Evolutionary conservation across 2,888 invertebrate genomes (phyloP), one percentile per base, ranked within the genome.

Genomic region (Melanostoma mellinum): DNA sequence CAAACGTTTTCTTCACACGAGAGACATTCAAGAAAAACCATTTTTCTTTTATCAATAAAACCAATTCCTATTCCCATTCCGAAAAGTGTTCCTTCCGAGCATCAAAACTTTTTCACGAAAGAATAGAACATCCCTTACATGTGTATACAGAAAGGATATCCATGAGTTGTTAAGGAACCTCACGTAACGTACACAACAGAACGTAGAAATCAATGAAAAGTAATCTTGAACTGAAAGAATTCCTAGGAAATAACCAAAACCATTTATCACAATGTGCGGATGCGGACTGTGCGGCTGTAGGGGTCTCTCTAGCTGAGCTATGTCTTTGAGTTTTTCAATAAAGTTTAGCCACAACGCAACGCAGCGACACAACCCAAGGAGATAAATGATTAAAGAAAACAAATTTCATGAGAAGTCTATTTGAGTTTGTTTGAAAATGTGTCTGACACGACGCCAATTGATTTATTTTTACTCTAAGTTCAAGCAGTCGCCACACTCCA

Each of bases 181-280:
- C 42, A 42, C 9, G 38, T 9, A 9, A 20, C 2, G 3, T 20
- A 55, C 8, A 0, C 35, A 35, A n/a, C 20, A 46, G 32, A 6
- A 60, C 9, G 6, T 6, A 46, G 32, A 33, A 33, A 20, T 10
- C 50, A n/a, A 36, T 35, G 46, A 36, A 46, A 61, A 46, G 44
- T 36, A 35, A 60, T 44, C 6, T 44, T 44, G 0, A 10, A 60
- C 35, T 44, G 2, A 46, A 0, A 8, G 46, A 61, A 46, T 61
- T 46, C 46, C 35, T 36, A 33, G 61, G 46, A 61, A 61, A 61
- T 46, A 61, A 61, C 46, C 46, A 61, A 36, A 61, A 61, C 46
- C 46, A 61, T 46, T 61, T 61, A 46, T 46, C 36, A 36, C 20
- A 46, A 20, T 20, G 20, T 20, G 20, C 44, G 9, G 8, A 42